Conservation (phyloP, 2,888 invertebrate genomes). For the Ochlodes sylvanus region DNA sequence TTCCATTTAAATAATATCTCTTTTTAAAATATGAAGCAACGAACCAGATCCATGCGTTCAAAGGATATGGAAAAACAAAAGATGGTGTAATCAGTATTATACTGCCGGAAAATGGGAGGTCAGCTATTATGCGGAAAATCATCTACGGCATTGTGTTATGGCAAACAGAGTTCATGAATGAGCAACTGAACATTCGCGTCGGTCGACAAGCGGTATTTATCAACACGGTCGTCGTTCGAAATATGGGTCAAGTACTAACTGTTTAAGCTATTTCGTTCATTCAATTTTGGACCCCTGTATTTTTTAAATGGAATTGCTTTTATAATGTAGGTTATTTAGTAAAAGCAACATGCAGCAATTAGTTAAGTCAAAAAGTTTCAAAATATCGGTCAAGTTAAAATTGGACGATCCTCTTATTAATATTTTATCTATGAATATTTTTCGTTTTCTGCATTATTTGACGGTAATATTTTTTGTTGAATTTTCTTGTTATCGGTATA, state of each 20-base stretch:
- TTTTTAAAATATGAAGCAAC: background rate
- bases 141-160: constrained; percentile 31
- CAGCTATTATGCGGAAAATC: constrained; percentile 32
- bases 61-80: constrained; percentile 19
- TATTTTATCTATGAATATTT: too few relatives aligned
- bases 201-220: constrained; percentile 29
- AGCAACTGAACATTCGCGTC: constrained; percentile 23
- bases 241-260: constrained; percentile 21
- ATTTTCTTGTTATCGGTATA: too few relatives aligned
- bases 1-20: background rate
- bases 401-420: too few relatives aligned
- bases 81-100: constrained; percentile 8
- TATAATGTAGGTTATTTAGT: too few relatives aligned
- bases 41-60: background rate
- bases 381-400: too few relatives aligned
- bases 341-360: too few relatives aligned
- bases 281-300: constrained; percentile 15
- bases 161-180: constrained; percentile 33
- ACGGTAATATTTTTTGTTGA: too few relatives aligned
- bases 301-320: background rate
- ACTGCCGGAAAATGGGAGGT: constrained; percentile 33
- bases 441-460: too few relatives aligned
- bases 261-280: constrained; percentile 11
- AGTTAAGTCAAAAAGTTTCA: too few relatives aligned
- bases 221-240: constrained; percentile 6